phyloP scores from a whole-genome alignment of 2,888 invertebrate species.

The Eupithecia subfuscata region DNA sequence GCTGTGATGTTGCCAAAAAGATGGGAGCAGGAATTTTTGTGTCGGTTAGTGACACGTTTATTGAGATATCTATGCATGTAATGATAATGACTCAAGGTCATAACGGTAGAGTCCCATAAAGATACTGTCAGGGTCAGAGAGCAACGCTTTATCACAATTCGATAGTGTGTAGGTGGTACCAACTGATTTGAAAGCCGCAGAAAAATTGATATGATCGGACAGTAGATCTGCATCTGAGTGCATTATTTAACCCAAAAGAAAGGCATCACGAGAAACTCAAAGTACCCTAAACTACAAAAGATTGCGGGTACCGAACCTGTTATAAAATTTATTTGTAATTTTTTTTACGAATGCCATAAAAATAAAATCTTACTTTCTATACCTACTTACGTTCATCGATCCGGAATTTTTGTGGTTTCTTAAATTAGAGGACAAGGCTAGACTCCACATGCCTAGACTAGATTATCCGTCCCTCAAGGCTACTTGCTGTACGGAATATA shows the following conservation, averaged over 20 bases:
- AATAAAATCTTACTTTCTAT: not conserved
- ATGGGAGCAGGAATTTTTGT: slow-evolving; percentile 27
- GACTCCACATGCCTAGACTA: slow-evolving; percentile 1
- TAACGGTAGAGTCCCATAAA: not conserved
- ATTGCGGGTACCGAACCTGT: not conserved
- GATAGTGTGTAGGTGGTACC: not conserved
- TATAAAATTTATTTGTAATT: not conserved
- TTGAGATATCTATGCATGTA: slow-evolving; percentile 11
- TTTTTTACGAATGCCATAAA: not conserved
- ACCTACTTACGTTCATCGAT: too few relatives aligned
- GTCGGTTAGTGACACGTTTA: slow-evolving; percentile 23
- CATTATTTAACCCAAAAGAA: not conserved
- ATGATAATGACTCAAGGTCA: slow-evolving; percentile 13
- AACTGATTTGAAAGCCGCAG: not conserved
- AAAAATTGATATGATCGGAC: not conserved
- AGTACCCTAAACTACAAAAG: not conserved
- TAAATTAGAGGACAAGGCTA: slow-evolving; percentile 11
- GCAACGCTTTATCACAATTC: not conserved
- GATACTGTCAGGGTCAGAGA: not conserved
- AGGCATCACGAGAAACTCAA: not conserved
- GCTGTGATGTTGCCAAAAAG: slow-evolving; percentile 27
- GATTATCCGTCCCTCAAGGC: slow-evolving; percentile 10
- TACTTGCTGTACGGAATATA: not conserved
- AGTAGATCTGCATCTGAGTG: not conserved
- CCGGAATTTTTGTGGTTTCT: slow-evolving; percentile 12